Percentiles rank a stretch among this genome's conserved stretches.
phyloP scores from a whole-genome alignment of 2,888 invertebrate genomes.

The Cosmia pyralina region DNA sequence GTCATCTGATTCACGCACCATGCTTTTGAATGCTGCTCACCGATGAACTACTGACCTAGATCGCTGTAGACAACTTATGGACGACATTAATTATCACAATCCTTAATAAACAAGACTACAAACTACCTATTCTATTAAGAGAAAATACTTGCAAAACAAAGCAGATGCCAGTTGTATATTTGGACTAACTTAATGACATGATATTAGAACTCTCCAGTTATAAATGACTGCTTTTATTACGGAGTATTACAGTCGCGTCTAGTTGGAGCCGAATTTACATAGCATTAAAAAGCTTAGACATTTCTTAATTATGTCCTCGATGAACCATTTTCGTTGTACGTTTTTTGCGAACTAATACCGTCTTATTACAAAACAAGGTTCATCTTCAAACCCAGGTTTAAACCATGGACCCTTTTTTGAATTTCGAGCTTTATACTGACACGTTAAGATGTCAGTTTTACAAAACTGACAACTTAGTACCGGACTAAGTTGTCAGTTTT shows the following conservation, averaged over 20 bases:
- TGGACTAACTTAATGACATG: conserved; percentile 49
- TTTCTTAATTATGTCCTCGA: conserved; percentile 54
- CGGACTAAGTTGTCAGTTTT: no score
- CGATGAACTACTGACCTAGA: conserved; percentile 44
- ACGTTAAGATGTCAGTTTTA: no score
- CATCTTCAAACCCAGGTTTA: no score
- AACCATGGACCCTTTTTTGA: no score
- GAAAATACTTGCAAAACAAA: conserved; percentile 48
- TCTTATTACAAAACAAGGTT: no score
- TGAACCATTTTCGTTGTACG: conserved; percentile 49
- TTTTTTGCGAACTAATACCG: conserved; percentile 49
- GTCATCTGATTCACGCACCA: conserved; percentile 8
- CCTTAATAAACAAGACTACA: conserved; percentile 22
- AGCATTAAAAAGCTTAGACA: conserved; percentile 58
- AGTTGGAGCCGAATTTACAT: conserved; percentile 53
- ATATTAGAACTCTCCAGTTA: conserved; percentile 56
- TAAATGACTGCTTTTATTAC: conserved; percentile 57
- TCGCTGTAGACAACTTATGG: conserved; percentile 19
- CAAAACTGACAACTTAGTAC: no score
- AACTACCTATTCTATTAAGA: conserved; percentile 11
- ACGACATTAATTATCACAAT: conserved; percentile 18
- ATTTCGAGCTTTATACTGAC: no score
- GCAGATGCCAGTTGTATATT: conserved; percentile 45
- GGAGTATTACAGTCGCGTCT: conserved; percentile 44
- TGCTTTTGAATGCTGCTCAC: background rate